phyloP scores from a whole-genome alignment of 2,797 vertebrate species.

The Lerista edwardsae region DNA sequence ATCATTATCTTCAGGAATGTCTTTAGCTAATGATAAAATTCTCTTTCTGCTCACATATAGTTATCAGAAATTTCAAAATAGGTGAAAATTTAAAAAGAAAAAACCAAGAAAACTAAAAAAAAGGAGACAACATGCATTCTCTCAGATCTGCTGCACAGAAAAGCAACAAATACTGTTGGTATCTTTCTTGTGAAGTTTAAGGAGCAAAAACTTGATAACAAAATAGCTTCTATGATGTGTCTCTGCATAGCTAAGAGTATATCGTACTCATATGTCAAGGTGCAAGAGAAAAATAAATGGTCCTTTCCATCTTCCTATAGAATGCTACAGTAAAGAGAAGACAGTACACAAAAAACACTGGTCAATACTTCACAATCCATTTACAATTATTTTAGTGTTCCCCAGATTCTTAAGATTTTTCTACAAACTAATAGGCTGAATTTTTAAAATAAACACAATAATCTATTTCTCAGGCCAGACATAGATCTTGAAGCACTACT shows the following conservation, averaged over 20 bases:
- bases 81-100: background rate
- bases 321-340: constrained; percentile 67
- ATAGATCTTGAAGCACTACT: constrained; percentile 49
- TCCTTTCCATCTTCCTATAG: constrained; percentile 64
- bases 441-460: constrained; percentile 46
- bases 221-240: constrained; percentile 11
- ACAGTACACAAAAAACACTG: constrained; percentile 58
- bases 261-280: constrained; percentile 41
- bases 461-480: constrained; percentile 30
- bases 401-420: constrained; percentile 45
- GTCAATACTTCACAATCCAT: constrained; percentile 63
- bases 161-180: background rate
- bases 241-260: constrained; percentile 34
- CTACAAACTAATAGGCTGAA: constrained; percentile 53
- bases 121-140: constrained; percentile 5
- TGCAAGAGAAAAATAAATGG: constrained; percentile 57
- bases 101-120: background rate
- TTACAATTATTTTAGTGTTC: constrained; percentile 63
- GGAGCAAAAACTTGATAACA: constrained; percentile 9
- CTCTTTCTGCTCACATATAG: background rate
- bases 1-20: background rate
- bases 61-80: constrained; percentile 1
- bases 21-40: background rate
- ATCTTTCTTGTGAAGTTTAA: constrained; percentile 38
- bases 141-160: constrained; percentile 6